A percentile compares a stretch with the other conserved stretches of the same genome.
Conservation (phyloP, 2,888 invertebrate species). For the Diarsia rubi region DNA sequence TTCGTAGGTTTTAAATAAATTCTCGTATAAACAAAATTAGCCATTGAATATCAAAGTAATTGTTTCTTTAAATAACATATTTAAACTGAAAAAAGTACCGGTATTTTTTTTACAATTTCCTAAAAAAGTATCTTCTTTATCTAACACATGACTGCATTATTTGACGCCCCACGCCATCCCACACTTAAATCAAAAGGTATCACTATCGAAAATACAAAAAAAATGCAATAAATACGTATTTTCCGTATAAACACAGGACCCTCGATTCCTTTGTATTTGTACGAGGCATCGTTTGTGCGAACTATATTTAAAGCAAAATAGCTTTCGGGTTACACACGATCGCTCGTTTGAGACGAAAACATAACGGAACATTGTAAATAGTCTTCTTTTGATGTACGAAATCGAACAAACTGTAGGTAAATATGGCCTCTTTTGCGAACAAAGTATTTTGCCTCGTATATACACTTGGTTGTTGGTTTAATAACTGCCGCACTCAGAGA, state of each 20-base stretch:
- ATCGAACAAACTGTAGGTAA: constrained; percentile 48
- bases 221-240: constrained; percentile 17
- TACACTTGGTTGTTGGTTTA: not conserved
- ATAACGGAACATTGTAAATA: constrained; percentile 54
- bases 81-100: too few relatives aligned
- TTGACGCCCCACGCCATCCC: not conserved
- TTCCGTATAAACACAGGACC: constrained; percentile 23
- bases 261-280: constrained; percentile 43
- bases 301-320: constrained; percentile 68
- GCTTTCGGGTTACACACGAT: constrained; percentile 50
- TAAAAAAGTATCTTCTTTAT: not conserved
- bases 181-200: constrained; percentile 8
- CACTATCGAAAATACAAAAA: constrained; percentile 3
- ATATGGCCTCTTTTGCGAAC: constrained; percentile 36
- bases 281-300: constrained; percentile 55
- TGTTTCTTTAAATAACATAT: too few relatives aligned
- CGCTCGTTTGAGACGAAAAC: constrained; percentile 54
- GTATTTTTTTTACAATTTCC: not conserved
- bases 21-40: too few relatives aligned
- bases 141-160: not conserved
- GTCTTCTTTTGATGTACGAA: constrained; percentile 57
- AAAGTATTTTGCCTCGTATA: not conserved
- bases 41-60: too few relatives aligned
- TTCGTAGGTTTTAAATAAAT: too few relatives aligned
- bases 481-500: too few relatives aligned